Evolutionary conservation across 1,140 invertebrate species (phyloP).

Genomic region (Zaprionus inermis): DNA sequence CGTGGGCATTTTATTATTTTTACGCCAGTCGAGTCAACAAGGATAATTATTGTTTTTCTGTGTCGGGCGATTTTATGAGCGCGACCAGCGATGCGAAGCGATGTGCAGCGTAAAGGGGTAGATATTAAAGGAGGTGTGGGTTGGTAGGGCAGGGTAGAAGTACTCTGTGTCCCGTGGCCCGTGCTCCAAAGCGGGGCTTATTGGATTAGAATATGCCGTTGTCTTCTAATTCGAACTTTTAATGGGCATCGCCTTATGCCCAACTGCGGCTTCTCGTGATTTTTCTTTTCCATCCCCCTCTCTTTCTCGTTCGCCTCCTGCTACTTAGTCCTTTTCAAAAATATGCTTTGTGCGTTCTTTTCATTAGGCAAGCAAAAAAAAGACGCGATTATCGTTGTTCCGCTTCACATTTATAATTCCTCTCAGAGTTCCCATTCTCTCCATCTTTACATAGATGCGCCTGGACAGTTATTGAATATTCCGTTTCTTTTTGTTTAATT

Average conservation of each 20-base stretch:
- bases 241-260: slow-evolving; percentile 34
- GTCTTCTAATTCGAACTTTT: slow-evolving; percentile 52
- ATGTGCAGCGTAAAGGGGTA: slow-evolving; percentile 62
- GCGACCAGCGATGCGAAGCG: slow-evolving; percentile 63
- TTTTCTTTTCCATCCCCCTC: slow-evolving; percentile 1
- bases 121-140: slow-evolving; percentile 46
- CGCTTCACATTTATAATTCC: slow-evolving; percentile 46
- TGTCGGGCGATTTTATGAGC: slow-evolving; percentile 49
- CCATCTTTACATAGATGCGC: slow-evolving; percentile 3
- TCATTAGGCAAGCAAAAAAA: slow-evolving; percentile 18
- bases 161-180: not conserved
- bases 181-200: slow-evolving; percentile 47
- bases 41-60: slow-evolving; percentile 73
- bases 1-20: slow-evolving; percentile 71
- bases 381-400: slow-evolving; percentile 67
- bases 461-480: slow-evolving; percentile 75
- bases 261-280: slow-evolving; percentile 41
- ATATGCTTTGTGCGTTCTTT: slow-evolving; percentile 7
- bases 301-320: not conserved
- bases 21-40: slow-evolving; percentile 53
- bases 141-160: no score
- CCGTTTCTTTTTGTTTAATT: slow-evolving; percentile 81
- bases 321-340: slow-evolving; percentile 2
- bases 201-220: slow-evolving; percentile 61
- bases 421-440: slow-evolving; percentile 9